These are phyloP conservation scores for Ophiothrix spiculata DNA, from an alignment of 35 echinoderm and acorn worm genomes.

Conservation along the genomic window DNA sequence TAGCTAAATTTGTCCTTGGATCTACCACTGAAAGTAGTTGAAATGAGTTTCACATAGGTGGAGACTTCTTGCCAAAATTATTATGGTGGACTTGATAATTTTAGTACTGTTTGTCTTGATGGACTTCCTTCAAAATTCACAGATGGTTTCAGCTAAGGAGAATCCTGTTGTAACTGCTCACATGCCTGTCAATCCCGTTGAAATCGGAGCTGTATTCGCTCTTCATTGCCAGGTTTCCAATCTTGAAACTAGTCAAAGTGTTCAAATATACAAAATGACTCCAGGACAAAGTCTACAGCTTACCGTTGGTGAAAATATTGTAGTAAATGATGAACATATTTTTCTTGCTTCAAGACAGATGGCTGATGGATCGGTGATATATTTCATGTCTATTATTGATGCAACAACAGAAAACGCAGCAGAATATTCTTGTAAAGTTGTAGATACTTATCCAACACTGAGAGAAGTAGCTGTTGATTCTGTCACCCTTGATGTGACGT, in stretches of 20 bases:
- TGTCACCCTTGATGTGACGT: background rate
- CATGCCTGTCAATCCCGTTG: background rate
- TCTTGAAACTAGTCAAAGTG: background rate
- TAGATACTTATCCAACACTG: background rate
- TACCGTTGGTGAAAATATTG: background rate
- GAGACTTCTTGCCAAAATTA: too few species aligned
- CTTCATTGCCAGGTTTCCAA: background rate
- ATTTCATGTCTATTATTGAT: background rate
- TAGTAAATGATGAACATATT: background rate
- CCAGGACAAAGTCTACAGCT: background rate
- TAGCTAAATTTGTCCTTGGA: too few species aligned
- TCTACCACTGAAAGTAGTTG: too few species aligned
- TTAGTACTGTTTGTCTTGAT: too few species aligned
- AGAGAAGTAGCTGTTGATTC: background rate
- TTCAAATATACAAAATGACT: background rate
- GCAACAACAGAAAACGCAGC: background rate
- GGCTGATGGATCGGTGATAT: background rate
- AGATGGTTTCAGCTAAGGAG: too few species aligned
- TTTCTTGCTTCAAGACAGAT: background rate
- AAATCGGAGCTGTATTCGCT: background rate
- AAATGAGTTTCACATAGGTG: too few species aligned
- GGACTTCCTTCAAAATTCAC: too few species aligned
- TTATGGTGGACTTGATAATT: too few species aligned
- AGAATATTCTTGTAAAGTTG: background rate
- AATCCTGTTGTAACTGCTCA: too few species aligned